Percentiles rank a stretch among this genome's conserved stretches.
These are phyloP conservation scores for Prunella fulvescens DNA, from an alignment of 2,113 vertebrate genomes.

Conservation along the genomic window DNA sequence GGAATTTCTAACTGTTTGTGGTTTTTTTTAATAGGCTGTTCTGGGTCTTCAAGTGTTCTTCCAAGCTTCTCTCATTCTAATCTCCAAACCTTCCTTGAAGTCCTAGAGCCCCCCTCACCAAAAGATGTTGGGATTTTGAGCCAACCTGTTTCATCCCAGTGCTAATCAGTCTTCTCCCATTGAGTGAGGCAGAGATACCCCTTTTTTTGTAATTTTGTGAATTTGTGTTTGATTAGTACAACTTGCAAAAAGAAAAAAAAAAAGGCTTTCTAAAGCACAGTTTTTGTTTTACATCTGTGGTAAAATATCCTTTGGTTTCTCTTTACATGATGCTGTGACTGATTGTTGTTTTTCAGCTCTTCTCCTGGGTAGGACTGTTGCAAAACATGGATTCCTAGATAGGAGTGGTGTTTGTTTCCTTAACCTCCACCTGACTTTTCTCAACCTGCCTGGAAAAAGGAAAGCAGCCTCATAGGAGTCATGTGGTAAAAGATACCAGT, in stretches of 20 bases:
- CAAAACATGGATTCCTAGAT: rapidly evolving
- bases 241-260: not conserved
- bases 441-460: not conserved
- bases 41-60: not conserved
- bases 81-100: not conserved
- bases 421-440: not conserved
- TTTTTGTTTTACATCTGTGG: not conserved
- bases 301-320: not conserved
- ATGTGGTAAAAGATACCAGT: not conserved
- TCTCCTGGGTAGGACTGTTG: not conserved
- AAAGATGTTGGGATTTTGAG: not conserved
- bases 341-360: not conserved
- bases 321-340: not conserved
- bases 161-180: not conserved
- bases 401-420: not conserved
- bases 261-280: not conserved
- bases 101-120: not conserved
- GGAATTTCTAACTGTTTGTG: conserved; percentile 1
- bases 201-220: not conserved
- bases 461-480: not conserved
- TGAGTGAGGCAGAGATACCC: not conserved
- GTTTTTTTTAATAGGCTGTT: not conserved
- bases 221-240: not conserved
- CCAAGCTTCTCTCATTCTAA: not conserved
- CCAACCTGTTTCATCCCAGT: not conserved